Evolutionary conservation across 2,888 invertebrate genomes (phyloP).

Genomic region (Lycocerus yunnanus): DNA sequence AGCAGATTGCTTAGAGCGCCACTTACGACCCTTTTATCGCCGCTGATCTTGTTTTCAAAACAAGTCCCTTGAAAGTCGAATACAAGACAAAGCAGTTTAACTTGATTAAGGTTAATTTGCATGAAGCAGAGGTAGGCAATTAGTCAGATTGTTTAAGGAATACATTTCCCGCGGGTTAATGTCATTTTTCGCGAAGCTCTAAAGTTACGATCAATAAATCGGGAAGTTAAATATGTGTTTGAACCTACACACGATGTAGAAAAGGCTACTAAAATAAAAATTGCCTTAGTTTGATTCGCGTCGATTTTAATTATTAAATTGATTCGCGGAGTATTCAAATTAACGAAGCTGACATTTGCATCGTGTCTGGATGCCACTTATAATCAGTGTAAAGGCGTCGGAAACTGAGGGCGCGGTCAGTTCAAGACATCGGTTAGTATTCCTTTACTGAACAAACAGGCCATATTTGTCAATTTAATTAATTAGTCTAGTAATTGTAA

Average conservation of each 20-base stretch:
- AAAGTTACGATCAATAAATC: slow-evolving; percentile 32
- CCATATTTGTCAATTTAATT: slow-evolving; percentile 34
- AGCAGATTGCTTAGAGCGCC: slow-evolving; percentile 14
- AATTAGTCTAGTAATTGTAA: slow-evolving; percentile 35
- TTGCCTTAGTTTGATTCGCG: slow-evolving; percentile 32
- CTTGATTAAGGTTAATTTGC: slow-evolving; percentile 46
- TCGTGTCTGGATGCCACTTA: slow-evolving; percentile 39
- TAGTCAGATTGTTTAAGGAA: slow-evolving; percentile 44
- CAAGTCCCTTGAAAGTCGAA: slow-evolving; percentile 31
- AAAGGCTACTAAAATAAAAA: slow-evolving; percentile 29
- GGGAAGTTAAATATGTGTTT: slow-evolving; percentile 29
- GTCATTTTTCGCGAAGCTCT: slow-evolving; percentile 26
- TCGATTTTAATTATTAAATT: slow-evolving; percentile 37
- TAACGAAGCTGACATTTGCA: slow-evolving; percentile 37
- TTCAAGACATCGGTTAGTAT: slow-evolving; percentile 14
- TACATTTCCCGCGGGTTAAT: slow-evolving; percentile 27
- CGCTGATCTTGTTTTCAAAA: slow-evolving; percentile 27
- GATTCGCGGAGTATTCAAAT: slow-evolving; percentile 35
- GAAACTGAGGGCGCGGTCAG: slow-evolving; percentile 31
- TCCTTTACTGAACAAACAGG: slow-evolving; percentile 9
- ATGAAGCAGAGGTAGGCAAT: slow-evolving; percentile 46
- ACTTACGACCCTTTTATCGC: slow-evolving; percentile 29
- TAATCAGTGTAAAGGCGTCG: slow-evolving; percentile 37
- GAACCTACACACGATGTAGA: slow-evolving; percentile 8
- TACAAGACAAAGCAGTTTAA: slow-evolving; percentile 44